Conservation (phyloP, 2,888 invertebrate species). For the Drosophila paramelanica region DNA sequence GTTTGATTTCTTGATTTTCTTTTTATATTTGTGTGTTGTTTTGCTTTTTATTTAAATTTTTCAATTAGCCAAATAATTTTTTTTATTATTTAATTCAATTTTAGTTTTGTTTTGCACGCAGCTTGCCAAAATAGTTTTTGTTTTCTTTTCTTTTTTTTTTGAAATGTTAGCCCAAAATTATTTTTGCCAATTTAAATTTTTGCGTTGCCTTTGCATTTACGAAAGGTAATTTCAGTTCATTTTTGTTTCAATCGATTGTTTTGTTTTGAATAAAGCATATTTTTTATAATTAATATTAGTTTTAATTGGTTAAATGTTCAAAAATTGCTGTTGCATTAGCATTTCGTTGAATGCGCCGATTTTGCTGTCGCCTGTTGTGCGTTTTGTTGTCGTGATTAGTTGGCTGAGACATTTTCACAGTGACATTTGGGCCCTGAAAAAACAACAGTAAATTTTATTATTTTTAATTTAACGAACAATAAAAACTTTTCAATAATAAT, state of each 20-base stretch:
- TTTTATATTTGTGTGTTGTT: conserved; percentile 37
- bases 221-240: conserved; percentile 56
- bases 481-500: not conserved
- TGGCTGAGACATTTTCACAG: conserved; percentile 72
- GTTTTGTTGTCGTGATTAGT: conserved; percentile 54
- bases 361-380: conserved; percentile 44
- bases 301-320: conserved; percentile 69
- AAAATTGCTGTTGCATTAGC: conserved; percentile 47
- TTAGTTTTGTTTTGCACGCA: conserved; percentile 41
- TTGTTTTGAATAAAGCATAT: conserved; percentile 28
- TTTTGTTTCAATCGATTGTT: conserved; percentile 29
- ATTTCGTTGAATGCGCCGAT: conserved; percentile 58
- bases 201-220: conserved; percentile 57
- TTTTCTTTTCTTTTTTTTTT: conserved; percentile 31
- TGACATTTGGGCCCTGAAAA: conserved; percentile 66
- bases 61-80: conserved; percentile 47
- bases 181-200: conserved; percentile 66
- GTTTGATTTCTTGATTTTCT: conserved; percentile 33
- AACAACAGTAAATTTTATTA: conserved; percentile 2
- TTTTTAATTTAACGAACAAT: not conserved
- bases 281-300: conserved; percentile 5
- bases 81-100: conserved; percentile 15
- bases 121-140: conserved; percentile 62
- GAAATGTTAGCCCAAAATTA: conserved; percentile 62
- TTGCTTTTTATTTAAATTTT: conserved; percentile 17